Percentiles rank a stretch among this genome's conserved stretches.
Evolutionary conservation across 2,797 vertebrate genomes (phyloP).

Genomic region (Acipenser ruthenus): DNA sequence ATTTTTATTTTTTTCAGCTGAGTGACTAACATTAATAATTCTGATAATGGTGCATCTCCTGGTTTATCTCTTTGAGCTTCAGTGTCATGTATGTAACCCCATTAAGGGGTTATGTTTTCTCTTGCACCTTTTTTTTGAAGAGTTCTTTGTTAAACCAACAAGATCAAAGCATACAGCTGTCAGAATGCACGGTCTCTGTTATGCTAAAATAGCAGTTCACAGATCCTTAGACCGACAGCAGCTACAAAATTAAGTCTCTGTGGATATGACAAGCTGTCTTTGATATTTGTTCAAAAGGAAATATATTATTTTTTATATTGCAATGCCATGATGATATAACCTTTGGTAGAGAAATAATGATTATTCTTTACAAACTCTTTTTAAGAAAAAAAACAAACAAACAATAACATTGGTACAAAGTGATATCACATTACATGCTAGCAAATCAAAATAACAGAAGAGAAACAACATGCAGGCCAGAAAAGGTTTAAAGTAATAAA

Average conservation of each 20-base stretch:
- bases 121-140: slow-evolving; percentile 32
- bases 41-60: no score
- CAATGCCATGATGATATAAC: slow-evolving; percentile 38
- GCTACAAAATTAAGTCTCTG: slow-evolving; percentile 22
- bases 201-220: slow-evolving; percentile 31
- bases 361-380: background rate
- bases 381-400: no score
- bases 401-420: slow-evolving; percentile 17
- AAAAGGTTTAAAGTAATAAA: slow-evolving; percentile 5
- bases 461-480: slow-evolving; percentile 13
- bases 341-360: slow-evolving; percentile 45
- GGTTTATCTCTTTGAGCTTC: background rate
- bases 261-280: slow-evolving; percentile 35
- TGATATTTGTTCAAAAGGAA: slow-evolving; percentile 44
- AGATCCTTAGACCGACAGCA: slow-evolving; percentile 29
- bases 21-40: no score
- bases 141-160: slow-evolving; percentile 20
- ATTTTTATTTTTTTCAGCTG: no score
- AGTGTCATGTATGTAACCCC: background rate
- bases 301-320: slow-evolving; percentile 42
- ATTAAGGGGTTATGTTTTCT: slow-evolving; percentile 20
- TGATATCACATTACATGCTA: slow-evolving; percentile 19
- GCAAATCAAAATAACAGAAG: slow-evolving; percentile 23
- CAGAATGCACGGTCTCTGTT: slow-evolving; percentile 18
- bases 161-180: slow-evolving; percentile 31